phyloP scores from a whole-genome alignment of 2,113 vertebrate genomes.

The Chloropsis cyanopogon region DNA sequence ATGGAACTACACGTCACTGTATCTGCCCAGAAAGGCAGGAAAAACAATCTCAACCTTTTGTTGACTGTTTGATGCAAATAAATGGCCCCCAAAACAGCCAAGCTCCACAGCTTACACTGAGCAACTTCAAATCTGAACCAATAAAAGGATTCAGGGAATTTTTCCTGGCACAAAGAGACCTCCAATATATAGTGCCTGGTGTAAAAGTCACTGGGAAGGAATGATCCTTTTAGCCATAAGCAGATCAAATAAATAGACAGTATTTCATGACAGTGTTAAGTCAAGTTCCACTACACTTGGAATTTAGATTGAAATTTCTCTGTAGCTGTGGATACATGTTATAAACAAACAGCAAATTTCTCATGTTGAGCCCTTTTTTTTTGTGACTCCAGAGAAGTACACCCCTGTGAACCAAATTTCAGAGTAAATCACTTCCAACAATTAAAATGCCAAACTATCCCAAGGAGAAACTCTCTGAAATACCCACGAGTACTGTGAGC shows the following conservation, averaged over 20 bases:
- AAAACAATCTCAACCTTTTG: neutral
- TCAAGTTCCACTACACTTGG: neutral
- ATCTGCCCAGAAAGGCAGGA: neutral
- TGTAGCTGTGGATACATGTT: neutral
- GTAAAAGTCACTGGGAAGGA: neutral
- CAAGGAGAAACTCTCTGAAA: neutral
- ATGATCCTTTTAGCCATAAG: neutral
- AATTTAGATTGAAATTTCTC: neutral
- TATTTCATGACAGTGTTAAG: neutral
- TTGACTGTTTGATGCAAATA: neutral
- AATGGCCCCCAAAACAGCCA: neutral
- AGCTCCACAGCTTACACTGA: neutral
- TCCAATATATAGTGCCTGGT: neutral
- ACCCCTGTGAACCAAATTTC: neutral
- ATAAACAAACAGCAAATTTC: neutral
- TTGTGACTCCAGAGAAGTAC: neutral
- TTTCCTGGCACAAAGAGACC: neutral
- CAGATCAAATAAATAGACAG: neutral
- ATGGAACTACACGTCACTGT: neutral
- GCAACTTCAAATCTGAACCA: neutral
- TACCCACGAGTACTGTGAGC: neutral
- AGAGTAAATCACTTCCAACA: neutral
- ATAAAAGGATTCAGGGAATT: neutral
- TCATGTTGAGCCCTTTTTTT: rapidly evolving
- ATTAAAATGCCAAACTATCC: neutral